Base-by-base conservation (phyloP, 2,888 invertebrate genomes). In the Gisinianus flammeolus region DNA sequence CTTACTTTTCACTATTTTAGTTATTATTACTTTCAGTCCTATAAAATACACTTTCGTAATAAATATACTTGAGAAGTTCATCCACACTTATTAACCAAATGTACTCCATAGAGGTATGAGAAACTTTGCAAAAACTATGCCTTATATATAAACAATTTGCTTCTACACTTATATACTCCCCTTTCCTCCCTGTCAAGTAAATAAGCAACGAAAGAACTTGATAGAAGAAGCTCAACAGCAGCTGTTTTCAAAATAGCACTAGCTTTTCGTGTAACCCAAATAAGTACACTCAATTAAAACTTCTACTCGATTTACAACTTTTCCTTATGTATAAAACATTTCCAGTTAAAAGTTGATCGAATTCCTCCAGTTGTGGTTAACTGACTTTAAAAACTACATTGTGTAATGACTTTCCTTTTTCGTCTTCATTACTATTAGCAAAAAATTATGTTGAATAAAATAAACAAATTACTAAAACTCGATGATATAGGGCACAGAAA, bases 181-280 rank as follows among this genome's bases (percentile, higher is more conserved):
- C n/a, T n/a, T n/a, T n/a, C n/a, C n/a, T n/a, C n/a, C n/a, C 24
- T 26, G 8, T 8, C 12, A 12, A 12, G 64, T 24, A 64, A 64
- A 30, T 64, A 64, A 64, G 5, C 64, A 64, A 30, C 64, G n/a
- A 30, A 26, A 30, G 16, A 64, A 54, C 8, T 54, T 54, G 54
- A n/a, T 54, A 54, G 16, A n/a, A 54, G 54, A 54, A 3, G 6
- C 4, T 12, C 16, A 16, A n/a, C 16, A n/a, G 54, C 54, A 54
- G 54, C 54, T 54, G 54, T 54, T n/a, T n/a, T 54, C 54, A 54
- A 54, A 54, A 54, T 54, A 54, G 54, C 19, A 54, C 54, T 44
- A 44, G n/a, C 54, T n/a, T n/a, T n/a, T 54, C 54, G n/a, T 5
- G 54, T 54, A 54, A 54, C 6, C 54, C 16, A 54, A 54, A 54